Evolutionary conservation across 1,140 invertebrate species (phyloP).

Genomic region (Drosophila tristis): DNA sequence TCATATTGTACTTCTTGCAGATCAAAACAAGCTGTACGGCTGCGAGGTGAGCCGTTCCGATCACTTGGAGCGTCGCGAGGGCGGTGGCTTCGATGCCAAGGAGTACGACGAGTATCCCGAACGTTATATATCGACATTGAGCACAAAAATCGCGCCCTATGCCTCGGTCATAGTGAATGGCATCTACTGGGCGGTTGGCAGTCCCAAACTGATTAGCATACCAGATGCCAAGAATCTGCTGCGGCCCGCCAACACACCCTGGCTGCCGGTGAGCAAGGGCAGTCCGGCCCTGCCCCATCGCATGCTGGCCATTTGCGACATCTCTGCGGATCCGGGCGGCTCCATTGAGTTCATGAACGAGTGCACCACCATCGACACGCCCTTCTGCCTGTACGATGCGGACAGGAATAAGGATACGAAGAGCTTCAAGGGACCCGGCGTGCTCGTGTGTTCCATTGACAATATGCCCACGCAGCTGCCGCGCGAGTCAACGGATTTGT

Average conservation of each 20-base stretch:
- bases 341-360: slow-evolving; percentile 99
- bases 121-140: slow-evolving; percentile 97
- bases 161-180: slow-evolving; percentile 98
- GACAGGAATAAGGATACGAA: slow-evolving; percentile 98
- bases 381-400: slow-evolving; percentile 99
- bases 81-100: slow-evolving; percentile 93
- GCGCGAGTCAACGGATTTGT: slow-evolving; percentile 98
- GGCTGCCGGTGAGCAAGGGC: slow-evolving; percentile 94
- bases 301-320: slow-evolving; percentile 97
- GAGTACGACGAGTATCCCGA: slow-evolving; percentile 98
- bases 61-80: slow-evolving; percentile 96
- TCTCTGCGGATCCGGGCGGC: slow-evolving; percentile 99
- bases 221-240: slow-evolving; percentile 98
- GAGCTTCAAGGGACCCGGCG: slow-evolving; percentile 97
- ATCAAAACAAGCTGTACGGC: slow-evolving; percentile 96
- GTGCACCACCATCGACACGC: slow-evolving; percentile 99
- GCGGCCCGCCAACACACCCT: slow-evolving; percentile 94
- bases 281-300: slow-evolving; percentile 95
- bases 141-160: slow-evolving; percentile 98
- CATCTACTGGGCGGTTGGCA: slow-evolving; percentile 99
- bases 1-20: slow-evolving; percentile 84
- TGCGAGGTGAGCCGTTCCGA: slow-evolving; percentile 97
- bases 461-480: slow-evolving; percentile 99
- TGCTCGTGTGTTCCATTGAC: slow-evolving; percentile 99
- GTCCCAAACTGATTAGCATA: slow-evolving; percentile 97